Conservation (phyloP, 2,113 vertebrate genomes). For the Polypterus senegalus region DNA sequence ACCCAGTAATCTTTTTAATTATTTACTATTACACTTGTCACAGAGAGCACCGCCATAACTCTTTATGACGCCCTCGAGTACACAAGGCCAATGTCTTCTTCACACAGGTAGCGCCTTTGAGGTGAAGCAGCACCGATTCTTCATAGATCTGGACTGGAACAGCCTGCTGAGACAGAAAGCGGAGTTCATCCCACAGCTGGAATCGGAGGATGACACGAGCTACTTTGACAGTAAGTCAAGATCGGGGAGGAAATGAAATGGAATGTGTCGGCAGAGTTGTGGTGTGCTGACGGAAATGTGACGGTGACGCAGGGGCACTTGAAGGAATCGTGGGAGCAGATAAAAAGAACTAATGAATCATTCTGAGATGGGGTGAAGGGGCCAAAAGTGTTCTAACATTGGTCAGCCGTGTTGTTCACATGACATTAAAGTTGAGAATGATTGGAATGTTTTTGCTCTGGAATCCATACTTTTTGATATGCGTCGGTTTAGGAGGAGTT, state of each 20-base stretch:
- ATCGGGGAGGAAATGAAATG: too few relatives aligned
- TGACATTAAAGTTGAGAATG: too few relatives aligned
- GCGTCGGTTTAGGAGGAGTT: not conserved
- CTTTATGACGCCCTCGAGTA: too few relatives aligned
- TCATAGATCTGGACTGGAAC: slow-evolving; percentile 88
- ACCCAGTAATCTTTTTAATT: too few relatives aligned
- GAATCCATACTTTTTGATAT: not conserved
- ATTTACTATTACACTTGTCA: too few relatives aligned
- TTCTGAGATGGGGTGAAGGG: not conserved
- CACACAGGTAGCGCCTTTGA: slow-evolving; percentile 74
- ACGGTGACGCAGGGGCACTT: too few relatives aligned
- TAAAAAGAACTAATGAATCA: not conserved
- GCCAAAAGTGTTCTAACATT: not conserved
- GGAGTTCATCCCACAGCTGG: slow-evolving; percentile 92
- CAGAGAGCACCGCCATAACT: too few relatives aligned
- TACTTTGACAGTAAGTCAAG: slow-evolving; percentile 87
- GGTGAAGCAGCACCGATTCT: slow-evolving; percentile 91
- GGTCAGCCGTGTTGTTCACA: too few relatives aligned
- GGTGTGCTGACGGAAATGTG: too few relatives aligned
- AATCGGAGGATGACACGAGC: slow-evolving; percentile 95
- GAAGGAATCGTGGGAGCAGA: too few relatives aligned
- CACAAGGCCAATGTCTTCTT: not conserved
- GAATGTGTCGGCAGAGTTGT: too few relatives aligned
- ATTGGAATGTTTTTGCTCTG: not conserved
- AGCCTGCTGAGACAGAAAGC: slow-evolving; percentile 93